Base-by-base conservation (phyloP, 2,797 vertebrate genomes). In the Clarias platycephalus region DNA sequence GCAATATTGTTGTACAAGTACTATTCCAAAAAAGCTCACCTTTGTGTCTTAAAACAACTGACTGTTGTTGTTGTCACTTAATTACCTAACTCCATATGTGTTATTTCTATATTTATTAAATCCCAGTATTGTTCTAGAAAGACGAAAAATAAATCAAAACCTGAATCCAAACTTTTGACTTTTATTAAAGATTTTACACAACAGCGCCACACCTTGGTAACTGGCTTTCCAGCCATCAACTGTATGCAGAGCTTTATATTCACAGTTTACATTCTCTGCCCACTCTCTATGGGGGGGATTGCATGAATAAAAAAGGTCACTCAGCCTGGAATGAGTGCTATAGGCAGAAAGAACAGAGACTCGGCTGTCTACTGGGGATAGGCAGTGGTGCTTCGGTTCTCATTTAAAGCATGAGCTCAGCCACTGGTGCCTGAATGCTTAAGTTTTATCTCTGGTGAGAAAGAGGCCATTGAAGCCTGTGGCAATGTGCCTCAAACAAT, bases 361-460 rank as follows among this genome's bases (percentile, higher is more conserved):
- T 68, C 44, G 60, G 40, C 58, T 64, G 83, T 40, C 58, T 18
- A 44, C 67, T 63, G 83, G 67, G 75, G 66, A 37, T n/a, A 80
- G 20, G 37, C 77, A 80, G 83, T 44, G 55, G 40, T 72, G 26
- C 57, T 64, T 31, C 58, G 55, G 77, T 9, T 49, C 78, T 85
- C 67, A 85, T 55, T 57, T 57, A 57, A 75, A 75, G 15, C 49
- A 75, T 75, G 53, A 34, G 49, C 10, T 70, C 67, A 72, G 26
- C 12, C 83, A 63, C 55, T 55, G n/a, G 55, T 81, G 62, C 18
- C 80, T 60, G 49, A 70, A 60, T 83, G 53, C 18, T 74, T 53
- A n/a, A 81, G 80, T 68, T 80, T 78, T 77, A 64, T 83, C 84
- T 84, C 58, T 67, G 57, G 75, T 74, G 67, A 72, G 70, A 58